Conservation (phyloP, 2,888 invertebrate genomes). For the Meandrusa payeni region DNA sequence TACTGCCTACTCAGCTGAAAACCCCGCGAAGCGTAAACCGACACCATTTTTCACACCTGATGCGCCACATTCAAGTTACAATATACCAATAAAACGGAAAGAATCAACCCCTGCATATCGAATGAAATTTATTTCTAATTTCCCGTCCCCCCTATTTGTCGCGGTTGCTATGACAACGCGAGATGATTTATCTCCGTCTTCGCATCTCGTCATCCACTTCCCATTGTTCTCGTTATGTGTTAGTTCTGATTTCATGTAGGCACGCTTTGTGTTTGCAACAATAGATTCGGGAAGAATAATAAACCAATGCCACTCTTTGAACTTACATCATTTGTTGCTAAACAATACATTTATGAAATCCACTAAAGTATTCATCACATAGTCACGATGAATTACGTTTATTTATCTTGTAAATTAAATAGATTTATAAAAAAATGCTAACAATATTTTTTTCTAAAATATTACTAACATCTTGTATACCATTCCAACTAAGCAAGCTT, state of each 20-base stretch:
- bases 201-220: conserved; percentile 32
- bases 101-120: conserved; percentile 43
- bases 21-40: conserved; percentile 41
- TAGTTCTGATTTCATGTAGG: conserved; percentile 36
- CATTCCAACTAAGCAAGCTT: no score
- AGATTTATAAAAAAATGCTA: no score
- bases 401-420: no score
- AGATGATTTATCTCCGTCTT: conserved; percentile 46
- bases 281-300: conserved; percentile 7
- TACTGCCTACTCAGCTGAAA: conserved; percentile 28
- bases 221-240: conserved; percentile 32
- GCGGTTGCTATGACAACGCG: conserved; percentile 43
- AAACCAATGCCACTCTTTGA: neutral
- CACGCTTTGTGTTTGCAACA: conserved; percentile 30
- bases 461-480: no score
- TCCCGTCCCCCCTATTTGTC: conserved; percentile 47
- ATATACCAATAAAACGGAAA: conserved; percentile 46
- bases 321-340: conserved; percentile 4
- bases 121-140: conserved; percentile 60
- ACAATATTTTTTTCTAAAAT: no score
- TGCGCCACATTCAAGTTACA: conserved; percentile 42
- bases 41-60: conserved; percentile 58
- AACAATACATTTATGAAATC: no score
- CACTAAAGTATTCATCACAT: no score
- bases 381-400: no score